Evolutionary conservation across 2,797 vertebrate species (phyloP).

Genomic region (Mareca penelope): DNA sequence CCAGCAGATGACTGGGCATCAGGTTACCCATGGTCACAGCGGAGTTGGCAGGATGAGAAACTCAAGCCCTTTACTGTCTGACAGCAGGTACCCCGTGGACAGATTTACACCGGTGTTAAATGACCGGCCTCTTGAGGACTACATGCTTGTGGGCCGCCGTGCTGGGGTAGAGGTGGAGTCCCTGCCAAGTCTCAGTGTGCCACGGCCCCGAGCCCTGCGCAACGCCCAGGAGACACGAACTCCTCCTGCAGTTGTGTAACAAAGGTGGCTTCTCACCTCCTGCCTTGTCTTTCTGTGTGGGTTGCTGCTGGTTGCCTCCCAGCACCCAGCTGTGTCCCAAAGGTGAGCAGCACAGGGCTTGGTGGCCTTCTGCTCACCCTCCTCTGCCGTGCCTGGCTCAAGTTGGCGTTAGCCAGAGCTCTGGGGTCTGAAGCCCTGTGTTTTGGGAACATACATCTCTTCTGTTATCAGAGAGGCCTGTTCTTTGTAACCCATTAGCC

Average conservation of each 20-base stretch:
- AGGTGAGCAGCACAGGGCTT: not conserved
- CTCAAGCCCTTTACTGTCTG: constrained; percentile 23
- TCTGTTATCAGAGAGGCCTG: not conserved
- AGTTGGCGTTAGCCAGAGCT: not conserved
- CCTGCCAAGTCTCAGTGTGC: not conserved
- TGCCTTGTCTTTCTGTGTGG: not conserved
- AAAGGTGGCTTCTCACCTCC: not conserved
- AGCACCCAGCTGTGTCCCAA: fast-evolving
- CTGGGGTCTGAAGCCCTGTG: not conserved
- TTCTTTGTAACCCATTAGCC: not conserved
- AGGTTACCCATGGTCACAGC: not conserved
- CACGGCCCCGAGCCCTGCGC: not conserved
- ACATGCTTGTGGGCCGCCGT: not conserved
- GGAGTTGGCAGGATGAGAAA: constrained; percentile 13
- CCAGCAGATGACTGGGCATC: constrained; percentile 22
- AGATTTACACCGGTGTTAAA: constrained; percentile 43
- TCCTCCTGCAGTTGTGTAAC: not conserved
- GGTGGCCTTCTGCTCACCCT: not conserved
- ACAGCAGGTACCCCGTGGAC: constrained; percentile 27
- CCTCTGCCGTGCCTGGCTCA: not conserved
- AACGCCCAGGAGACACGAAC: not conserved
- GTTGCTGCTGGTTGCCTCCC: not conserved
- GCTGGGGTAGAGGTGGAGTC: not conserved
- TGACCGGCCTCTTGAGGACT: not conserved
- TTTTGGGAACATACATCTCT: not conserved